phyloP scores from a whole-genome alignment of 1,140 invertebrate species.

The Drosophila setifemur region DNA sequence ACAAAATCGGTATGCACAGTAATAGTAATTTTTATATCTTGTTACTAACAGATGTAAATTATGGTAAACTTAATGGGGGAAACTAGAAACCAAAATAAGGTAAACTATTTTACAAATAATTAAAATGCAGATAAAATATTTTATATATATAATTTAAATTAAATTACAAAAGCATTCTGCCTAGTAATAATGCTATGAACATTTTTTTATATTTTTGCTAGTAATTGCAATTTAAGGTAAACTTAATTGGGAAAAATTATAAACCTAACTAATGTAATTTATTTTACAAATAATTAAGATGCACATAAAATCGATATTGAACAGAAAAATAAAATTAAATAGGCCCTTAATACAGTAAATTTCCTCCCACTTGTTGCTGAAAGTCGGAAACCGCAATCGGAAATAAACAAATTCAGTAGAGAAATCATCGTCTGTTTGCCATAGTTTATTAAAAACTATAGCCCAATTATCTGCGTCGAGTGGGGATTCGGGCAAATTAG shows the following conservation, averaged over 20 bases:
- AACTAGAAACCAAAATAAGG: background rate
- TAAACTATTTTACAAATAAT: background rate
- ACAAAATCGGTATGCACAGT: too few relatives aligned
- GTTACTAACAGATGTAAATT: too few relatives aligned
- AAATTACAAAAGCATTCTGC: too few relatives aligned
- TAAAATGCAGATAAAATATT: background rate
- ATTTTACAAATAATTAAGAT: background rate
- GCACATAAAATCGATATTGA: background rate
- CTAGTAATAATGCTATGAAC: too few relatives aligned
- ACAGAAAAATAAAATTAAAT: too few relatives aligned
- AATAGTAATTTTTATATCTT: too few relatives aligned
- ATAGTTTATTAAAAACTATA: background rate
- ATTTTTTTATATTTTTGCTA: too few relatives aligned
- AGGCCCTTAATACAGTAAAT: background rate
- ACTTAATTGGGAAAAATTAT: background rate
- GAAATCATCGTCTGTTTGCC: background rate
- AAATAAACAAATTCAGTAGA: slow-evolving; percentile 2
- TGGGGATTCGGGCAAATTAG: slow-evolving; percentile 15
- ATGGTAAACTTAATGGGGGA: background rate
- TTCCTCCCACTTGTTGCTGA: slow-evolving; percentile 16
- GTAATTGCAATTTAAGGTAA: too few relatives aligned
- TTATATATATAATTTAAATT: background rate
- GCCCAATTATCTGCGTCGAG: slow-evolving; percentile 7
- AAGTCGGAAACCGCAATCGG: slow-evolving; percentile 2
- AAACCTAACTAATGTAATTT: background rate